Base-by-base conservation (phyloP, 1,140 invertebrate genomes). In the Aphidius gifuensis region DNA sequence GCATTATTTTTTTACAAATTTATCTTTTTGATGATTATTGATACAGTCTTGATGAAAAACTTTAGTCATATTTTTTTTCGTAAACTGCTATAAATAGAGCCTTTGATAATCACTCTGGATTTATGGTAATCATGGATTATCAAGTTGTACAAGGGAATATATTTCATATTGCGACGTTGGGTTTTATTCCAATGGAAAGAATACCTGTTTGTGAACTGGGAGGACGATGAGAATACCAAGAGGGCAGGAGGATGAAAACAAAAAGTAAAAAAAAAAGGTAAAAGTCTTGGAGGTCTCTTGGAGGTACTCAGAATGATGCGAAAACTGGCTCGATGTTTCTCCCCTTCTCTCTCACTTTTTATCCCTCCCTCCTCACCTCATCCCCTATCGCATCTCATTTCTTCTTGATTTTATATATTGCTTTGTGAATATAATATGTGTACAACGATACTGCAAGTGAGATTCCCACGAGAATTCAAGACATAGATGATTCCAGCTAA, bases 71-170 rank as follows among this genome's bases (percentile, higher is more conserved):
- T 32, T 32, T 32, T 32, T 32, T 32, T 32, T 32, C 49, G 57
- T 50, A 55, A 68, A 73, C 79, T 78, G 79, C 79, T 79, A 80
- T 80, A 81, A 81, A 81, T 80, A 80, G 76, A 79, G 71, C 71
- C 78, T 71, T 69, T 77, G 77, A 80, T 81, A 80, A 81, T 81
- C 78, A 80, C 77, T 78, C 73, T 77, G 77, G 78, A 81, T 81
- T 81, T 81, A 81, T 81, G 78, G 79, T 81, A 80, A 80, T 78
- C 76, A 80, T 72, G 79, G 77, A 80, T 80, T 80, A 81, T 81
- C 78, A 81, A 80, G 77, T 81, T 80, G 79, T 79, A 80, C 78
- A 79, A 80, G 76, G 72, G 72, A 71, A 68, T 76, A 81, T 80
- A 80, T 77, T 80, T 81, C 79, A 80, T 81, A 81, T 80, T 71